A percentile compares a stretch with the other conserved stretches of the same genome.
Evolutionary conservation across 2,113 vertebrate genomes (phyloP).

Genomic region (Cyrtonyx montezumae): DNA sequence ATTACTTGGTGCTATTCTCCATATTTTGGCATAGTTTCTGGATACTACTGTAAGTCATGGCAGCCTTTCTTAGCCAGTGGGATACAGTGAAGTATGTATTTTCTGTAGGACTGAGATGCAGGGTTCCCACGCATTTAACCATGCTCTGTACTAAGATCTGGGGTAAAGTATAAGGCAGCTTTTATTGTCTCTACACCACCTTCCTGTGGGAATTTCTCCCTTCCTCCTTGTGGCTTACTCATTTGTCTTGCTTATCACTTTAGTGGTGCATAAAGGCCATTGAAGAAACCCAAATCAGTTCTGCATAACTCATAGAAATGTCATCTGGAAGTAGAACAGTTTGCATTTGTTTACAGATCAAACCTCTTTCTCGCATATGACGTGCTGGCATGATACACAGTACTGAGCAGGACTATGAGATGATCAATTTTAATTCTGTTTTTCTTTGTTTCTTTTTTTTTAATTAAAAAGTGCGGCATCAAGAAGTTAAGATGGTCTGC

Average conservation of each 20-base stretch:
- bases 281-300: background rate
- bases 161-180: background rate
- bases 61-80: background rate
- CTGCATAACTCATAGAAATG: background rate
- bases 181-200: background rate
- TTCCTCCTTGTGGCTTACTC: background rate
- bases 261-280: background rate
- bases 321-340: background rate
- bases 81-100: background rate
- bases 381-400: background rate
- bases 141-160: background rate
- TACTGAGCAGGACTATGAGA: background rate
- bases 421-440: background rate
- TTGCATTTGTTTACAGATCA: background rate
- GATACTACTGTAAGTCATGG: background rate
- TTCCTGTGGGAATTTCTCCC: background rate
- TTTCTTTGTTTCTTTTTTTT: background rate
- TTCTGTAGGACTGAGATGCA: background rate
- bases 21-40: slow-evolving; percentile 4
- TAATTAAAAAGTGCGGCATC: background rate
- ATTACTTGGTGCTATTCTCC: background rate
- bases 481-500: background rate
- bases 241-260: background rate
- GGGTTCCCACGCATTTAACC: background rate
- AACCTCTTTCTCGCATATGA: background rate